Conservation (phyloP, 1,140 invertebrate species). For the Drosophila takahashii region DNA sequence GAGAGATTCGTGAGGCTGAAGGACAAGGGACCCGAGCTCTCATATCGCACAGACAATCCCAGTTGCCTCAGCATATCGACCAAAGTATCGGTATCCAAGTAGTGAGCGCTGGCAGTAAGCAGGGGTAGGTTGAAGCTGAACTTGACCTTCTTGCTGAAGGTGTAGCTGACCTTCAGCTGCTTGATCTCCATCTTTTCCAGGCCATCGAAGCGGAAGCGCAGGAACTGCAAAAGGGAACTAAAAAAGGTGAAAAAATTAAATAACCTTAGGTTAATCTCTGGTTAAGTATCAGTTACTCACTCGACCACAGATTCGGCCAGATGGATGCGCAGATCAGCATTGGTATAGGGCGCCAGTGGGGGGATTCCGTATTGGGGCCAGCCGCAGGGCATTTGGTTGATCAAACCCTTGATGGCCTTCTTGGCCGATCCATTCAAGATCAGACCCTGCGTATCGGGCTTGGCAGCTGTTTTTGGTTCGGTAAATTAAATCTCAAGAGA, state of each 20-base stretch:
- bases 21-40: conserved; percentile 66
- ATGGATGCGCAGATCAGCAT: conserved; percentile 71
- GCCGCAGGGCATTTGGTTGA: conserved; percentile 75
- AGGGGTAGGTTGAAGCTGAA: conserved; percentile 64
- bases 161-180: conserved; percentile 78
- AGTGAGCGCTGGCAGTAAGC: conserved; percentile 62
- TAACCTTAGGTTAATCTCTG: too few species aligned
- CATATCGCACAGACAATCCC: conserved; percentile 70
- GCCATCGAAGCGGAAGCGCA: conserved; percentile 81
- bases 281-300: conserved; percentile 47
- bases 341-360: conserved; percentile 79
- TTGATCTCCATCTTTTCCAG: conserved; percentile 71
- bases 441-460: conserved; percentile 62
- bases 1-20: conserved; percentile 67
- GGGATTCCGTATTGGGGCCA: conserved; percentile 74
- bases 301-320: conserved; percentile 68
- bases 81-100: conserved; percentile 67
- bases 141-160: conserved; percentile 79
- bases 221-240: conserved; percentile 63
- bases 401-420: conserved; percentile 64
- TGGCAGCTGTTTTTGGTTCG: conserved; percentile 27
- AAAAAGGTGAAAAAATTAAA: too few species aligned
- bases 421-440: conserved; percentile 76
- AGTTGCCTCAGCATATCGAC: conserved; percentile 63
- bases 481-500: background rate